A percentile compares a stretch with the other conserved stretches of the same genome.
These are phyloP conservation scores for Colius striatus DNA, from an alignment of 2,113 vertebrate species.

Conservation along the genomic window DNA sequence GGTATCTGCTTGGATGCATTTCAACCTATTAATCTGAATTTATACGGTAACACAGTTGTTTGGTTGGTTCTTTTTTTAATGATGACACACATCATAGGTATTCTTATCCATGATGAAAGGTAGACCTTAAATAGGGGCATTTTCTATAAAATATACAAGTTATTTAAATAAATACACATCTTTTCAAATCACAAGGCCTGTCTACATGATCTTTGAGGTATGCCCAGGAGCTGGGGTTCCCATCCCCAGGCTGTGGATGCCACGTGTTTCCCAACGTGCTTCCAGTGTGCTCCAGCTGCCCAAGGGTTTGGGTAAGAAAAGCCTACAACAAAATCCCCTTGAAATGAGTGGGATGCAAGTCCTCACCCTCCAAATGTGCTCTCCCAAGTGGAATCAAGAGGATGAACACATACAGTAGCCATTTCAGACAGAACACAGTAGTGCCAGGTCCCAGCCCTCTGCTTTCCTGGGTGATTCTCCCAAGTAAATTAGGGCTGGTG, in stretches of 20 bases:
- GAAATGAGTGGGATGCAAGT: rapidly evolving
- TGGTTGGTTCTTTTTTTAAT: not conserved
- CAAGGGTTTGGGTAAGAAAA: not conserved
- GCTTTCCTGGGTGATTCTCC: not conserved
- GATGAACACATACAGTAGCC: not conserved
- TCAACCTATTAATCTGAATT: not conserved
- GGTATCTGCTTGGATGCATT: not conserved
- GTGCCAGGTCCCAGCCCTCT: not conserved
- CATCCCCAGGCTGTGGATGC: not conserved
- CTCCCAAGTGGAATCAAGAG: not conserved
- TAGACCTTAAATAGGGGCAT: not conserved
- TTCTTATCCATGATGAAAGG: not conserved
- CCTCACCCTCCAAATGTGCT: not conserved
- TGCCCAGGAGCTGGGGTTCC: not conserved
- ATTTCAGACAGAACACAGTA: not conserved
- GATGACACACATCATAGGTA: not conserved
- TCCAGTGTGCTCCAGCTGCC: not conserved
- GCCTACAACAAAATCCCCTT: not conserved
- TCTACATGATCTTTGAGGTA: not conserved
- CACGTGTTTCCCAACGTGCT: not conserved
- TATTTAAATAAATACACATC: not conserved
- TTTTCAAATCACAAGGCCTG: not conserved
- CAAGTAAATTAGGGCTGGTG: not conserved
- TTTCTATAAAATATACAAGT: not conserved
- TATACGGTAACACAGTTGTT: not conserved